Conservation (phyloP, 2,888 invertebrate genomes). For the Caenorhabditis angaria region DNA sequence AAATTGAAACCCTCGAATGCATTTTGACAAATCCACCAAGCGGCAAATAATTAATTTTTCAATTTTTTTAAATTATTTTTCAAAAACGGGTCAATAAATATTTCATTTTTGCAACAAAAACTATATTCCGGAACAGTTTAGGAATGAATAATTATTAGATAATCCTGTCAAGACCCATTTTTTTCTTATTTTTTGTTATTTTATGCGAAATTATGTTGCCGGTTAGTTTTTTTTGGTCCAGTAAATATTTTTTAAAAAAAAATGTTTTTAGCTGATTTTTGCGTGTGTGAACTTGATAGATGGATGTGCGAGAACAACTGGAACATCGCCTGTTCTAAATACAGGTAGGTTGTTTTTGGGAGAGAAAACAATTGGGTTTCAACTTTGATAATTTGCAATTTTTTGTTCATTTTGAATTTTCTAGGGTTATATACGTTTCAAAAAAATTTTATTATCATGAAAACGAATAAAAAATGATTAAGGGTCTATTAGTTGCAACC, state of each 20-base stretch:
- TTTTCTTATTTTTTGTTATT: background rate
- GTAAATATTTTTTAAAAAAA: background rate
- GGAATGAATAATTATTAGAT: background rate
- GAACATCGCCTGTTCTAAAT: constrained; percentile 14
- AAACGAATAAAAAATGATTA: too few species aligned
- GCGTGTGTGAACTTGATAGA: background rate
- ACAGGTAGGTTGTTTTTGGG: constrained; percentile 36
- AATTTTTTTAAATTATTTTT: background rate
- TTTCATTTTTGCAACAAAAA: too few species aligned
- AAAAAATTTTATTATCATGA: too few species aligned
- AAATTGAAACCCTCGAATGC: constrained; percentile 36
- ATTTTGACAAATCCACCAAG: constrained; percentile 38
- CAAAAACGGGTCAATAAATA: too few species aligned
- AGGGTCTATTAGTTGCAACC: too few species aligned
- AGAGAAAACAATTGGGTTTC: constrained; percentile 41
- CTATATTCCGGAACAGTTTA: background rate
- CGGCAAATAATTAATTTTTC: background rate
- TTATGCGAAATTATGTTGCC: background rate
- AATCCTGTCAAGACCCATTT: background rate
- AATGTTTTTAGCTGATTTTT: background rate
- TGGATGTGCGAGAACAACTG: constrained; percentile 7
- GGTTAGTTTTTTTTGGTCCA: background rate
- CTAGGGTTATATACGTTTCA: too few species aligned
- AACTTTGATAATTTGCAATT: constrained; percentile 22
- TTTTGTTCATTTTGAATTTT: too few species aligned